These are phyloP conservation scores for Lamellibrachia columna DNA, from an alignment of 2,888 invertebrate species.

Conservation along the genomic window DNA sequence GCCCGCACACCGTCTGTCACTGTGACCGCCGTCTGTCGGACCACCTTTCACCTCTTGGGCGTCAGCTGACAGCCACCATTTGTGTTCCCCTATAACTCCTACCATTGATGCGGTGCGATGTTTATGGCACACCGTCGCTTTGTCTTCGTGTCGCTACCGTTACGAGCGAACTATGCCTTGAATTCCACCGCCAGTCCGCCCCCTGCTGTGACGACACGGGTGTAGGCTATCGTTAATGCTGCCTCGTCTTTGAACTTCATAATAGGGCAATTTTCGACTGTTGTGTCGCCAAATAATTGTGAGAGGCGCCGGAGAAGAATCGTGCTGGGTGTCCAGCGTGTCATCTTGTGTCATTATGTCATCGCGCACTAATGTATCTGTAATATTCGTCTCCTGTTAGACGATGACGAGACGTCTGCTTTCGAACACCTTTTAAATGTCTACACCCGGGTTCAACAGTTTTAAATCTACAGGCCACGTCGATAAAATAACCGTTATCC, in stretches of 20 bases:
- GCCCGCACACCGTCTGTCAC: neutral
- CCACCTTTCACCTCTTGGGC: neutral
- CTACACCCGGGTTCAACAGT: neutral
- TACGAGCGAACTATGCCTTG: neutral
- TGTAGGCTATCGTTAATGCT: neutral
- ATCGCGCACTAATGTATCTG: neutral
- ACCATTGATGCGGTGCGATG: neutral
- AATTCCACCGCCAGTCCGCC: neutral
- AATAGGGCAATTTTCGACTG: neutral
- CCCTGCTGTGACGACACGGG: neutral
- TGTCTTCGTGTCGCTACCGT: neutral
- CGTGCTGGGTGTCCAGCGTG: neutral
- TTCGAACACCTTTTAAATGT: neutral
- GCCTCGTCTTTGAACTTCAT: neutral
- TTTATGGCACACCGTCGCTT: neutral
- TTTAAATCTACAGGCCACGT: too few species aligned
- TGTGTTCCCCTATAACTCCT: neutral
- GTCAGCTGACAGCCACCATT: neutral
- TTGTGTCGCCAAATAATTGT: neutral
- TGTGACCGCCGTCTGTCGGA: neutral
- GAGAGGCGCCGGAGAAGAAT: neutral
- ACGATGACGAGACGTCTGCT: neutral
- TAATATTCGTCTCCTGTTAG: neutral
- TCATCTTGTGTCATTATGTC: neutral
- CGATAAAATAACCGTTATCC: too few species aligned